Conservation (phyloP, 2,888 invertebrate species). For the Watsonalla cultraria region DNA sequence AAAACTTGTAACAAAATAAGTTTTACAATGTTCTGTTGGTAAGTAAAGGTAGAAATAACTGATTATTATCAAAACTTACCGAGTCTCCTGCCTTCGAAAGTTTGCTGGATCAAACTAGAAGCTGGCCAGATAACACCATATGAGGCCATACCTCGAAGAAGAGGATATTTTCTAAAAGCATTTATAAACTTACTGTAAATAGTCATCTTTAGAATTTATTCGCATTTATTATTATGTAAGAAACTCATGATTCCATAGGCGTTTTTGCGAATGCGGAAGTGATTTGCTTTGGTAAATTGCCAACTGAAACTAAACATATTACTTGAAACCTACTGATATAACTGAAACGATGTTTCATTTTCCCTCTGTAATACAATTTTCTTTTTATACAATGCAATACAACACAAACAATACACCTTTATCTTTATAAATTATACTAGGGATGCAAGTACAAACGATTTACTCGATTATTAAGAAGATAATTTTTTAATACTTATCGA, state of each 20-base stretch:
- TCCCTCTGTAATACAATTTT: too few species aligned
- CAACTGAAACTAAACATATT: constrained; percentile 9
- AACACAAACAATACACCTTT: too few species aligned
- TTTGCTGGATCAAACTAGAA: constrained; percentile 85
- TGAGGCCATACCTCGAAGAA: constrained; percentile 81
- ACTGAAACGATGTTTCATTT: too few species aligned
- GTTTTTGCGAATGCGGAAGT: constrained; percentile 14
- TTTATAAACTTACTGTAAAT: constrained; percentile 48
- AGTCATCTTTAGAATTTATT: constrained; percentile 35
- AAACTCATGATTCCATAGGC: constrained; percentile 22
- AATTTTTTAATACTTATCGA: too few species aligned
- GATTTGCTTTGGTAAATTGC: constrained; percentile 32
- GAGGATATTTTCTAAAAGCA: constrained; percentile 61
- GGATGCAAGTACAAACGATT: too few species aligned
- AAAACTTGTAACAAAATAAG: neutral
- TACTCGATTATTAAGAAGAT: too few species aligned
- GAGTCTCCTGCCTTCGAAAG: constrained; percentile 80
- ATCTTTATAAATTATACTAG: too few species aligned
- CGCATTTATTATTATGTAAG: constrained; percentile 20
- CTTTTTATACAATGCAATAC: too few species aligned
- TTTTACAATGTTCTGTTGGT: constrained; percentile 6
- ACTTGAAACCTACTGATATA: neutral
- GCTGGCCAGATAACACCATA: constrained; percentile 86
- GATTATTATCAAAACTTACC: constrained; percentile 55
- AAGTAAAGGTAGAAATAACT: neutral